Base-by-base conservation (phyloP, 2,113 vertebrate species). In the Camelus dromedarius region DNA sequence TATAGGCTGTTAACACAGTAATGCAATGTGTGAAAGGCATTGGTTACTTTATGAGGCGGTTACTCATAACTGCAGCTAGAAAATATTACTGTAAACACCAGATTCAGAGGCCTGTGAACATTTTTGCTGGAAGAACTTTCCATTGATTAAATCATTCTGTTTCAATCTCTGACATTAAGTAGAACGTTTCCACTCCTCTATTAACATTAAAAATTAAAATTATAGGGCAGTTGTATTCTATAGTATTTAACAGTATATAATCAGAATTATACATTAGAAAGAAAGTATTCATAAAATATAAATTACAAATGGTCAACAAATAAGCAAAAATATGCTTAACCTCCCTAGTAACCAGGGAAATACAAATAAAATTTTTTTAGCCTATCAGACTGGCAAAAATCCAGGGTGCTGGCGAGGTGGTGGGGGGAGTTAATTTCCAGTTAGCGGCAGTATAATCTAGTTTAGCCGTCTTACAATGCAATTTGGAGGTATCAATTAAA, bases 111-210 rank as follows among this genome's bases (percentile, higher is more conserved):
- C 24, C 28, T 52, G 8, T 50, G 89, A 92, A 79, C 66, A 79
- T 38, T 26, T 72, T 80, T 80, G 70, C 42, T 67, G 8, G 42
- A 92, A 87, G 46, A 69, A 46, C 30, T 88, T 88, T 64, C n/a
- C 38, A 19, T 42, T 76, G 35, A 86, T 88, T 93, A 91, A 91
- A 56, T 85, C 30, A 64, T 75, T 87, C 58, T 82, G 22, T 82
- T 86, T 91, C 70, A 46, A 83, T 42, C 32, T 93, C 26, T 70
- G 24, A 83, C 28, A 52, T 91, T 91, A 91, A 69, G 75, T 76
- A 87, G 67, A 18, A 58, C 75, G 52, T 75, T 82, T 87, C n/a
- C 14, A 94, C n/a, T 75, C 38, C 38, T 42, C 38, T 42, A 42
- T 42, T 42, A 42, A 42, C 38, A 42, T 42, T 42, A 42, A 42